phyloP scores from a whole-genome alignment of 2,888 invertebrate genomes.

The Tetheella fluctuosa region DNA sequence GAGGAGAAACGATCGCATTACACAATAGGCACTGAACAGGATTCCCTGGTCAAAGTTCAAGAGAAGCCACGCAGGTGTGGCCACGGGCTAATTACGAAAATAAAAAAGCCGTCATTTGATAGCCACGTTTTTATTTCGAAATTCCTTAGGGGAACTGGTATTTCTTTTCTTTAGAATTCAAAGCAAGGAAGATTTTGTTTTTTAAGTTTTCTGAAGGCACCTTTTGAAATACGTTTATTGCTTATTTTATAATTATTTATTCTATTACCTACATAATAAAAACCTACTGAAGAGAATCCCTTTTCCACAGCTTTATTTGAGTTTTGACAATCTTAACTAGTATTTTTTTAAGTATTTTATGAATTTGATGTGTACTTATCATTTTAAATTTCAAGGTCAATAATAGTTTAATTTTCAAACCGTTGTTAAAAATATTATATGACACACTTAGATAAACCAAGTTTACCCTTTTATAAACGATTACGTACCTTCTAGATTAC shows the following conservation, averaged over 20 bases:
- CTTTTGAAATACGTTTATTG: too few relatives aligned
- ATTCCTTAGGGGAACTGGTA: slow-evolving; percentile 14
- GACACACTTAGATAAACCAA: slow-evolving; percentile 26
- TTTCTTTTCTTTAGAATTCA: background rate
- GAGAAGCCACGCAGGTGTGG: slow-evolving; percentile 71
- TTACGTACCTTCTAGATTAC: slow-evolving; percentile 28
- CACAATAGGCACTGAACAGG: slow-evolving; percentile 66
- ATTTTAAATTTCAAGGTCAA: too few relatives aligned
- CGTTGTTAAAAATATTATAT: too few relatives aligned
- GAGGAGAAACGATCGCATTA: slow-evolving; percentile 64
- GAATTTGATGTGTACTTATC: too few relatives aligned
- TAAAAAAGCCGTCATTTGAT: slow-evolving; percentile 55
- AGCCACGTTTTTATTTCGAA: slow-evolving; percentile 30
- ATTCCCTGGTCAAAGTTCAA: slow-evolving; percentile 78
- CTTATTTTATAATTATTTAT: too few relatives aligned
- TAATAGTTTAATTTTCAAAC: too few relatives aligned
- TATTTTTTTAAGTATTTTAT: too few relatives aligned
- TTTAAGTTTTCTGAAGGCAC: too few relatives aligned
- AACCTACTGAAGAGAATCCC: too few relatives aligned
- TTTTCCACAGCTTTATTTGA: too few relatives aligned
- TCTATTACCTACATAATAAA: too few relatives aligned
- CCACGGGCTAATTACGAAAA: slow-evolving; percentile 66
- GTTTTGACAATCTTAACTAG: too few relatives aligned
- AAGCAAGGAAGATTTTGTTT: background rate
- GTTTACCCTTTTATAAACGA: slow-evolving; percentile 38